A percentile compares a stretch with the other conserved stretches of the same genome.
Conservation (phyloP, 1,140 invertebrate species). For the Drosophila eugracilis region DNA sequence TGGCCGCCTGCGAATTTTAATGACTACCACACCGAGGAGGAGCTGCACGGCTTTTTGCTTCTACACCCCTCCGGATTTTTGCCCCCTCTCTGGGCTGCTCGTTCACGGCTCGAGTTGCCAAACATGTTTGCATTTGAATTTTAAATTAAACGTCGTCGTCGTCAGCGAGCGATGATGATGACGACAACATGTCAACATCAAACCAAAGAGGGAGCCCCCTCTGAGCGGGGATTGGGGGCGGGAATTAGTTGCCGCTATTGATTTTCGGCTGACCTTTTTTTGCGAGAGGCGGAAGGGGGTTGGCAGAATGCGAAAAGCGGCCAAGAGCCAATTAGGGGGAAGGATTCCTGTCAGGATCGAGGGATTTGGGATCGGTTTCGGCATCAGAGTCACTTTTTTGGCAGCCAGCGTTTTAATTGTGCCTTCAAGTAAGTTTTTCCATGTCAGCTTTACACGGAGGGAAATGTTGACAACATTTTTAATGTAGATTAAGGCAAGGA, state of each 20-base stretch:
- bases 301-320: conserved; percentile 35
- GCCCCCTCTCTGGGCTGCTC: background rate
- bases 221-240: background rate
- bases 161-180: conserved; percentile 43
- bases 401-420: conserved; percentile 25
- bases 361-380: conserved; percentile 14
- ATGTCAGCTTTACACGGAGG: no score
- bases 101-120: conserved; percentile 47
- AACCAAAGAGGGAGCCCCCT: conserved; percentile 33
- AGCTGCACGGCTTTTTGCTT: conserved; percentile 16
- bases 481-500: no score
- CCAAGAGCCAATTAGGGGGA: conserved; percentile 53
- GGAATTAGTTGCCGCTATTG: conserved; percentile 59
- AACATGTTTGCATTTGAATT: conserved; percentile 79
- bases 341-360: conserved; percentile 30
- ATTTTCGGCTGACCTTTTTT: conserved; percentile 70
- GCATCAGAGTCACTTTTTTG: conserved; percentile 21
- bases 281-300: no score
- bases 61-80: background rate
- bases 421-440: background rate
- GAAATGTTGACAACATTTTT: no score
- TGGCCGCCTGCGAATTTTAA: conserved; percentile 73
- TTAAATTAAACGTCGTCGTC: conserved; percentile 71
- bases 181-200: conserved; percentile 63
- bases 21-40: conserved; percentile 40